Evolutionary conservation across 2,888 invertebrate species (phyloP).

Genomic region (Trachelus tabidus): DNA sequence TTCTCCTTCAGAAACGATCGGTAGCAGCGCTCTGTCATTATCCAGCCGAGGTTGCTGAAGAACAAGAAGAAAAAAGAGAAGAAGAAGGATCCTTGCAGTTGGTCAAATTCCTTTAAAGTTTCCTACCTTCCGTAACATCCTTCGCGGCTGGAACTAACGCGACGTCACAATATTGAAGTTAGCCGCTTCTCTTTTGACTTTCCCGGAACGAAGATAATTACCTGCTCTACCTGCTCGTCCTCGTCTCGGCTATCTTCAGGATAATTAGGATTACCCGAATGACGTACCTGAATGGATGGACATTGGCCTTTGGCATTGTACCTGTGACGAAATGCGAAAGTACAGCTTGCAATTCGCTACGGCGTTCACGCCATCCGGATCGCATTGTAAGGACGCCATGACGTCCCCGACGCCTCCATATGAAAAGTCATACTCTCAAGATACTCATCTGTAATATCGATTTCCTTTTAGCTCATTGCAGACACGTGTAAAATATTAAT

Average conservation of each 20-base stretch:
- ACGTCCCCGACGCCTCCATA: not conserved
- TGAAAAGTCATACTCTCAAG: not conserved
- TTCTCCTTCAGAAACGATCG: not conserved
- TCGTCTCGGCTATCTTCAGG: not conserved
- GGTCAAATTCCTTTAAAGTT: not conserved
- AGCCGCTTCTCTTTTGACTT: conserved; percentile 27
- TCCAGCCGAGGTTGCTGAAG: not conserved
- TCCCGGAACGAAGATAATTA: not conserved
- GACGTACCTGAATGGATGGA: not conserved
- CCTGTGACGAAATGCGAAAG: conserved; percentile 17
- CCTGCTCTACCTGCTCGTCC: not conserved
- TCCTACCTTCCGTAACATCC: not conserved
- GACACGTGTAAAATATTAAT: not conserved
- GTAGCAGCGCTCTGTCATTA: not conserved
- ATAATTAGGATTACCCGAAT: not conserved
- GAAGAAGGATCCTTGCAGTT: not conserved
- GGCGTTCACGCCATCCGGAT: conserved; percentile 13
- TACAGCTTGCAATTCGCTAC: conserved; percentile 9
- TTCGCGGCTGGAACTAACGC: conserved; percentile 20
- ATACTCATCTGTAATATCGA: not conserved
- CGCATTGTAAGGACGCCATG: not conserved
- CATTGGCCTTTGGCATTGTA: not conserved
- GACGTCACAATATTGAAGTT: conserved; percentile 33
- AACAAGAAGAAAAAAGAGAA: not conserved
- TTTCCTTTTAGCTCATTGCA: not conserved